phyloP scores from a whole-genome alignment of 2,797 vertebrate genomes.

The Brachyalestes nurse region DNA sequence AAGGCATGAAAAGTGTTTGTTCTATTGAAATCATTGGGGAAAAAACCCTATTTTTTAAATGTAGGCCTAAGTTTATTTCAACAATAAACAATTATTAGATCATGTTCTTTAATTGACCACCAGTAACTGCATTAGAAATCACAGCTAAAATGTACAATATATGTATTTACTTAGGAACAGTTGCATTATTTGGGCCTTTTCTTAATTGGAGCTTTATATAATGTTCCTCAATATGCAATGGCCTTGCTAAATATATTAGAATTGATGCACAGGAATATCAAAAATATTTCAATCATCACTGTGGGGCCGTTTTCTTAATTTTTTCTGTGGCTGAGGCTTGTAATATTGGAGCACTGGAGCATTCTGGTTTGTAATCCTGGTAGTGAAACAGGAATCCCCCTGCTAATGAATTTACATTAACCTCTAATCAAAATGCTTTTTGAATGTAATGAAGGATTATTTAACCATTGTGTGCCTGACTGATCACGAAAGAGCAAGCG shows the following conservation, averaged over 20 bases:
- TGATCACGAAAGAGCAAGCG: conserved; percentile 6
- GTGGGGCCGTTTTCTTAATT: not conserved
- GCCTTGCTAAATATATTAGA: not conserved
- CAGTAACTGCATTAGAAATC: not conserved
- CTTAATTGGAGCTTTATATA: not conserved
- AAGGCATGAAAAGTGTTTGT: no score
- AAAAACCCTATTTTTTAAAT: no score
- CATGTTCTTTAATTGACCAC: not conserved
- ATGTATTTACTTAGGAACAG: not conserved
- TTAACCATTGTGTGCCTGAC: conserved; percentile 21
- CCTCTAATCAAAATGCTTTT: conserved; percentile 28
- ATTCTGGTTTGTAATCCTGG: conserved; percentile 7
- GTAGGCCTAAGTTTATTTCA: not conserved
- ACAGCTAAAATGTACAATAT: not conserved
- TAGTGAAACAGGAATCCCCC: conserved; percentile 9
- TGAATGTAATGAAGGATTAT: conserved; percentile 29
- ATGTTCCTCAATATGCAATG: not conserved
- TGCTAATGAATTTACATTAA: conserved; percentile 28
- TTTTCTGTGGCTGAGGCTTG: not conserved
- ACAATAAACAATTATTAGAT: not conserved
- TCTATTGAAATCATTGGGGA: no score
- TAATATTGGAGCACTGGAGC: not conserved
- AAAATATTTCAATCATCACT: conserved; percentile 8
- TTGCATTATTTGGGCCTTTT: no score
- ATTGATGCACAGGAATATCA: not conserved